Evolutionary conservation across 2,113 vertebrate genomes (phyloP).

Genomic region (Pterophyllum scalare): DNA sequence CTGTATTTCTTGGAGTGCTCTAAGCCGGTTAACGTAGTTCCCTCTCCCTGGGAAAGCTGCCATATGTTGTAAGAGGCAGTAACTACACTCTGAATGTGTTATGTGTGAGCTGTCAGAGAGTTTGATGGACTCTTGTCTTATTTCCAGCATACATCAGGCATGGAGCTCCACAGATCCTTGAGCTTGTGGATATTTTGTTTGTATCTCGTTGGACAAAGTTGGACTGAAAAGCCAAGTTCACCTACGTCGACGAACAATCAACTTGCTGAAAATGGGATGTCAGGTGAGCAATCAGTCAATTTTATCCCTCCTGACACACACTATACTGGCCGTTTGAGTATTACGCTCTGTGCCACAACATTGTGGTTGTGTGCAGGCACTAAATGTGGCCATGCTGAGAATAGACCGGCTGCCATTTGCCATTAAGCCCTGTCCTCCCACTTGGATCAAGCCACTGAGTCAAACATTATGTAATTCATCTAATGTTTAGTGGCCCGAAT

Average conservation of each 20-base stretch:
- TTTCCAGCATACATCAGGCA: constrained; percentile 61
- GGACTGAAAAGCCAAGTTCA: constrained; percentile 66
- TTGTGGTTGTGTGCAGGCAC: constrained; percentile 63
- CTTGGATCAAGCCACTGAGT: constrained; percentile 39
- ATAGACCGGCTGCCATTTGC: constrained; percentile 77
- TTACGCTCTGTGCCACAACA: constrained; percentile 44
- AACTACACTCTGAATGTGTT: neutral
- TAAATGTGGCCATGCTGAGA: constrained; percentile 79
- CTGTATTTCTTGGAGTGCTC: neutral
- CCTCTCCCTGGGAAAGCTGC: neutral
- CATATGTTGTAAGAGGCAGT: neutral
- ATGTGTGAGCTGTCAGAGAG: neutral
- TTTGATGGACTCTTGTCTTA: neutral
- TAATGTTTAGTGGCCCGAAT: constrained; percentile 12
- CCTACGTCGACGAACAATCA: constrained; percentile 47
- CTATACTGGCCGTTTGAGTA: constrained; percentile 8
- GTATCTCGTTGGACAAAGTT: constrained; percentile 70
- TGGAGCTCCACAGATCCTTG: constrained; percentile 76
- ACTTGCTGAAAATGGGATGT: constrained; percentile 61
- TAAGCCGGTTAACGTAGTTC: neutral
- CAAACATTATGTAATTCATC: constrained; percentile 46
- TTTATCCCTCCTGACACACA: neutral
- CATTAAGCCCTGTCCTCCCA: constrained; percentile 63
- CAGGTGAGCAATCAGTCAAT: constrained; percentile 62
- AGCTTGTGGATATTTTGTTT: constrained; percentile 77